Conservation (phyloP, 2,888 invertebrate species). For the Mimachlamys varia region DNA sequence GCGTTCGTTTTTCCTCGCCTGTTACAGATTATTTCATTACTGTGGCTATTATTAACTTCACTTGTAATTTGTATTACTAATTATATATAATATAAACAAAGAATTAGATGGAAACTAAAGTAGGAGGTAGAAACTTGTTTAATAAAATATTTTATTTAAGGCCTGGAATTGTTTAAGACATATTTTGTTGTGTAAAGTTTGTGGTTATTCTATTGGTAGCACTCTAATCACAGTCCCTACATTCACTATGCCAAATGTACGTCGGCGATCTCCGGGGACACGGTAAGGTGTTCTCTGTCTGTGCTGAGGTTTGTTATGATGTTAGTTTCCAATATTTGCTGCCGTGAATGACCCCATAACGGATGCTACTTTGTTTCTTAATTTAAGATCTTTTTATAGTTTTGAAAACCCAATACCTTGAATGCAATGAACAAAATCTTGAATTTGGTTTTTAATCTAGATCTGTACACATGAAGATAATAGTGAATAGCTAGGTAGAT, state of each 20-base stretch:
- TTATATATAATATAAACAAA: too few relatives aligned
- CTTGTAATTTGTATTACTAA: too few relatives aligned
- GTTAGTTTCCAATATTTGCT: not conserved
- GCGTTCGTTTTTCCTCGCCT: too few relatives aligned
- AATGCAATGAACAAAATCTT: not conserved
- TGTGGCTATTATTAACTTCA: too few relatives aligned
- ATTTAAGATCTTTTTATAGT: not conserved
- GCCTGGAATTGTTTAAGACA: too few relatives aligned
- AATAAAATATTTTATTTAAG: not conserved
- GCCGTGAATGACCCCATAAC: not conserved
- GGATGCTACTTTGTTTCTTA: not conserved
- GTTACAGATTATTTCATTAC: too few relatives aligned
- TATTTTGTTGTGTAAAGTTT: constrained; percentile 32
- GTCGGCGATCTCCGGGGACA: not conserved
- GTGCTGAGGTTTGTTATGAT: not conserved
- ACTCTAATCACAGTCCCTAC: constrained; percentile 8
- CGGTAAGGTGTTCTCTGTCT: constrained; percentile 16
- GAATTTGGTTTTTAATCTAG: not conserved
- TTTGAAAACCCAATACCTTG: not conserved
- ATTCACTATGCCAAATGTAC: constrained; percentile 29
- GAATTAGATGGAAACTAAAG: not conserved
- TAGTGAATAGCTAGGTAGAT: not conserved
- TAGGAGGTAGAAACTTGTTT: not conserved
- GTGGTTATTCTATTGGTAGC: constrained; percentile 13
- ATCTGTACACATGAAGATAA: too few relatives aligned